These are phyloP conservation scores for Diadema setosum DNA, from an alignment of 35 echinoderm and acorn worm genomes.

Conservation along the genomic window DNA sequence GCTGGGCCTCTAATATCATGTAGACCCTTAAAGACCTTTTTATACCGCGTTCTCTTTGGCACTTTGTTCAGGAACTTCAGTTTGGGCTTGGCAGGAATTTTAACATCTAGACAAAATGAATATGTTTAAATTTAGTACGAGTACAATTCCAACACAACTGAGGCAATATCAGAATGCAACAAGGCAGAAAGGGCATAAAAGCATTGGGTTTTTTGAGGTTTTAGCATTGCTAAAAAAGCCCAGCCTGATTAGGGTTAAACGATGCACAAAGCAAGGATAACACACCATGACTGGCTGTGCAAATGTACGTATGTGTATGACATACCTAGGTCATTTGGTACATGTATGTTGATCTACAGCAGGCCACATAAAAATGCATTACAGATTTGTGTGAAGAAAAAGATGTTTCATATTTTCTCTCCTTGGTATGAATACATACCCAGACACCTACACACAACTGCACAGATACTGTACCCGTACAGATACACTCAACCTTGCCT, in stretches of 20 bases:
- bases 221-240: neutral
- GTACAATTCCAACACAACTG: neutral
- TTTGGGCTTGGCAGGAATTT: conserved; percentile 67
- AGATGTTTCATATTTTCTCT: no score
- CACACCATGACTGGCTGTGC: neutral
- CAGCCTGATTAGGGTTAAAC: neutral
- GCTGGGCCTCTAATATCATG: conserved; percentile 73
- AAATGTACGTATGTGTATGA: no score
- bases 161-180: neutral
- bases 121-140: neutral
- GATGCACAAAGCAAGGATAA: neutral
- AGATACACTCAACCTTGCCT: no score
- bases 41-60: conserved; percentile 63
- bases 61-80: conserved; percentile 72
- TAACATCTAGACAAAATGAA: conserved; percentile 54
- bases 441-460: no score
- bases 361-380: no score
- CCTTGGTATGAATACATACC: no score
- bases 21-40: conserved; percentile 63
- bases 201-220: neutral
- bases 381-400: no score
- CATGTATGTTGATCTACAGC: no score
- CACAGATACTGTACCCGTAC: no score
- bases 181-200: neutral
- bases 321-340: no score